Conservation (phyloP, 2,888 invertebrate species). For the Trachelus stipa region DNA sequence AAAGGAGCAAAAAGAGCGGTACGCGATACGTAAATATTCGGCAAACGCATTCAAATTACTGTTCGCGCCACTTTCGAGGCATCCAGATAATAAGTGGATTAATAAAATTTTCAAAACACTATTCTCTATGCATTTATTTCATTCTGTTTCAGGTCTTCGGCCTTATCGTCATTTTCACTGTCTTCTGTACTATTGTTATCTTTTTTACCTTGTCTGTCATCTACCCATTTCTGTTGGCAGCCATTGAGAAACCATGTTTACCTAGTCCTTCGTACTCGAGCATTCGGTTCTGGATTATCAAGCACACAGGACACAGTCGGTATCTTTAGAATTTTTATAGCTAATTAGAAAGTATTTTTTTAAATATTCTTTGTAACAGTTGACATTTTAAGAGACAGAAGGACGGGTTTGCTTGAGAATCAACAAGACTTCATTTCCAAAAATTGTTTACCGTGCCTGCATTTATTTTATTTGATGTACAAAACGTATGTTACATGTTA, state of each 20-base stretch:
- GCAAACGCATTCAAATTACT: neutral
- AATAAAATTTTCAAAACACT: neutral
- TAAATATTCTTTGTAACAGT: no score
- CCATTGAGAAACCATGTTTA: neutral
- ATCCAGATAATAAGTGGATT: neutral
- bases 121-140: neutral
- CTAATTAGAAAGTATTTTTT: neutral
- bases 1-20: neutral
- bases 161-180: no score
- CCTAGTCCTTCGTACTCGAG: neutral
- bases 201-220: neutral
- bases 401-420: neutral
- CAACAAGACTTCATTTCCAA: neutral
- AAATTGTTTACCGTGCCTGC: neutral
- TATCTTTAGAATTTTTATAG: neutral
- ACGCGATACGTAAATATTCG: neutral
- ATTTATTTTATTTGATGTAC: neutral
- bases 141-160: no score
- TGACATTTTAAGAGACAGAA: no score
- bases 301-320: neutral
- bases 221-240: neutral
- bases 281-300: neutral
- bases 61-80: neutral
- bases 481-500: neutral
- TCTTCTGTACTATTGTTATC: neutral